These are phyloP conservation scores for Neopelma chrysocephalum DNA, from an alignment of 2,797 vertebrate genomes.

Conservation along the genomic window DNA sequence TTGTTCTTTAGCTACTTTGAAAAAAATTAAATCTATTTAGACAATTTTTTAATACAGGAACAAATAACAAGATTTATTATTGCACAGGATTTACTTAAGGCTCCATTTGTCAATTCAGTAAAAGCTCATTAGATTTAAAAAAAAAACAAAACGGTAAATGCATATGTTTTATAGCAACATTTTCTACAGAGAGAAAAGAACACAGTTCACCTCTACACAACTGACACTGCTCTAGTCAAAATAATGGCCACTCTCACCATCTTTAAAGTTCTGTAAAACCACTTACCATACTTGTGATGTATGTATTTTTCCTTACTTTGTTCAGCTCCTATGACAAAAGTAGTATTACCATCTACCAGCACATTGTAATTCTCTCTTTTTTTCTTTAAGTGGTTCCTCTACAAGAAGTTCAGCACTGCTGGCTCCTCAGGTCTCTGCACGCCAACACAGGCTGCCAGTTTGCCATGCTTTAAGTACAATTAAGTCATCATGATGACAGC, in stretches of 20 bases:
- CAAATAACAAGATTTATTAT: not conserved
- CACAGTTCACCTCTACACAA: not conserved
- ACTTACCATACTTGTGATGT: not conserved
- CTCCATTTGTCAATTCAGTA: not conserved
- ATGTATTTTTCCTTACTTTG: not conserved
- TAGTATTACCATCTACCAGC: not conserved
- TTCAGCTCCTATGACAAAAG: not conserved
- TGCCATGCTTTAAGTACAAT: rapidly evolving
- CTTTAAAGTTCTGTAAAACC: not conserved
- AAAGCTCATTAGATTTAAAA: not conserved
- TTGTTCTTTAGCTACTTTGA: not conserved
- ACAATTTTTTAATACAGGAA: not conserved
- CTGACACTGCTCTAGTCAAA: not conserved
- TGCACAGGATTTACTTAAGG: not conserved
- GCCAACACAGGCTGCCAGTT: not conserved
- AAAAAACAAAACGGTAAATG: not conserved
- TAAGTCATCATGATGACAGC: not conserved
- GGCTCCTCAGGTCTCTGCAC: not conserved
- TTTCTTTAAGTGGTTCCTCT: not conserved
- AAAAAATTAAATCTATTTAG: not conserved
- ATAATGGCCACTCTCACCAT: not conserved
- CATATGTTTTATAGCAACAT: not conserved
- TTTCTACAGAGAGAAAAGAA: not conserved
- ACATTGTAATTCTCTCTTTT: not conserved
- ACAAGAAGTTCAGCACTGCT: not conserved